phyloP scores from a whole-genome alignment of 1,140 invertebrate genomes.

The Glossosoma conforme region DNA sequence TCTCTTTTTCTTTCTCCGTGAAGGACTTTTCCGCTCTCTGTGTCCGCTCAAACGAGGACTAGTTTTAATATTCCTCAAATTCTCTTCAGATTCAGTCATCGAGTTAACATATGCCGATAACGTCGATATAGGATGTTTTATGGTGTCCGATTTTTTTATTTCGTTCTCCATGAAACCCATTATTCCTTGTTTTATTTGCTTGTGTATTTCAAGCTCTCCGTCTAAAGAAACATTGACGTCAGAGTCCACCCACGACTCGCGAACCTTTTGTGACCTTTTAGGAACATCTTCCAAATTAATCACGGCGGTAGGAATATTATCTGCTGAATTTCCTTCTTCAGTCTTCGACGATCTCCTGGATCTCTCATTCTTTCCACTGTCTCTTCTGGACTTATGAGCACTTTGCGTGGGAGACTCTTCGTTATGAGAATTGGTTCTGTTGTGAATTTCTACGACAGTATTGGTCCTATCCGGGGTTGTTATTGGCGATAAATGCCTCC shows the following conservation, averaged over 20 bases:
- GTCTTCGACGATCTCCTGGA: conserved; percentile 43
- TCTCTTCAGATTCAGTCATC: conserved; percentile 44
- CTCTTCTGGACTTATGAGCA: conserved; percentile 6
- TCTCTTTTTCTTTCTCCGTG: conserved; percentile 48
- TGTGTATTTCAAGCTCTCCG: conserved; percentile 49
- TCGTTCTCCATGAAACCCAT: conserved; percentile 55
- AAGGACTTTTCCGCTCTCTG: conserved; percentile 47
- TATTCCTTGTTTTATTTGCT: conserved; percentile 56
- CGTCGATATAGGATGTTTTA: conserved; percentile 45
- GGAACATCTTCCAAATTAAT: conserved; percentile 43
- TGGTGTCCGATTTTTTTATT: conserved; percentile 48
- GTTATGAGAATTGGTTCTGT: conserved; percentile 17
- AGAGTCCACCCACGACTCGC: conserved; percentile 46
- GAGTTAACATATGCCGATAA: conserved; percentile 45
- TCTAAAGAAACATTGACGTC: conserved; percentile 51
- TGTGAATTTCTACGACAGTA: conserved; percentile 24
- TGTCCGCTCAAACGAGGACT: conserved; percentile 44
- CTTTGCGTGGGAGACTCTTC: conserved; percentile 8
- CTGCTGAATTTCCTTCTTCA: conserved; percentile 38
- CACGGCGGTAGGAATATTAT: conserved; percentile 40
- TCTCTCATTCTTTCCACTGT: conserved; percentile 27
- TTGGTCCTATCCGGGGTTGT: conserved; percentile 15
- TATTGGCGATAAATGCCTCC: conserved; percentile 17
- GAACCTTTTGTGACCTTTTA: conserved; percentile 33
- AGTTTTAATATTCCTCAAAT: conserved; percentile 41